phyloP scores from a whole-genome alignment of 1,140 invertebrate species.

The Paraescarpia echinospica region DNA sequence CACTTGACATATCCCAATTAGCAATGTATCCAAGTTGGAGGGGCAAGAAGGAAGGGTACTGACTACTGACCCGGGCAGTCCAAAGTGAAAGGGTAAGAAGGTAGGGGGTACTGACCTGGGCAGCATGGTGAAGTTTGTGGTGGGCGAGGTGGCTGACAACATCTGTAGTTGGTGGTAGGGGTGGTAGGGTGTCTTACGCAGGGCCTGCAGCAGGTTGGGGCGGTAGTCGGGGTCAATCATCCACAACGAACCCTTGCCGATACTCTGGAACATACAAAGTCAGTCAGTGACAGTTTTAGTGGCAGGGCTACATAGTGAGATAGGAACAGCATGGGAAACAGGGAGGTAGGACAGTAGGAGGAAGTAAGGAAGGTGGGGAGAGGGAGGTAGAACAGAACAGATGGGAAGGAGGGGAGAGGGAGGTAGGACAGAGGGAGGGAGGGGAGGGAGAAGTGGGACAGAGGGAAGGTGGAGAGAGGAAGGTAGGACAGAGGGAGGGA shows the following conservation, averaged over 20 bases:
- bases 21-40: background rate
- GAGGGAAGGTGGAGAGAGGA: too few relatives aligned
- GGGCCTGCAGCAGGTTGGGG: slow-evolving; percentile 80
- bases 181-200: slow-evolving; percentile 80
- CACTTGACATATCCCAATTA: background rate
- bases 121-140: slow-evolving; percentile 2
- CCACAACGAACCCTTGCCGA: slow-evolving; percentile 93
- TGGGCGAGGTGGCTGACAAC: slow-evolving; percentile 47
- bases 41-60: background rate
- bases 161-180: slow-evolving; percentile 65
- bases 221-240: slow-evolving; percentile 88
- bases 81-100: background rate
- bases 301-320: background rate
- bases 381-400: too few relatives aligned
- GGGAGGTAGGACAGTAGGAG: too few relatives aligned
- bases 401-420: too few relatives aligned
- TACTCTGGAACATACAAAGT: slow-evolving; percentile 64
- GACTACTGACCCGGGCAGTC: background rate
- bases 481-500: too few relatives aligned
- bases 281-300: slow-evolving; percentile 7
- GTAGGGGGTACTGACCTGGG: background rate
- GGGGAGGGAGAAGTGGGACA: too few relatives aligned
- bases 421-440: too few relatives aligned
- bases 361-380: too few relatives aligned
- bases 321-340: too few relatives aligned